A percentile compares a stretch with the other conserved stretches of the same genome.
These are phyloP conservation scores for Ammodytes marinus DNA, from an alignment of 2,113 vertebrate species.

Conservation along the genomic window DNA sequence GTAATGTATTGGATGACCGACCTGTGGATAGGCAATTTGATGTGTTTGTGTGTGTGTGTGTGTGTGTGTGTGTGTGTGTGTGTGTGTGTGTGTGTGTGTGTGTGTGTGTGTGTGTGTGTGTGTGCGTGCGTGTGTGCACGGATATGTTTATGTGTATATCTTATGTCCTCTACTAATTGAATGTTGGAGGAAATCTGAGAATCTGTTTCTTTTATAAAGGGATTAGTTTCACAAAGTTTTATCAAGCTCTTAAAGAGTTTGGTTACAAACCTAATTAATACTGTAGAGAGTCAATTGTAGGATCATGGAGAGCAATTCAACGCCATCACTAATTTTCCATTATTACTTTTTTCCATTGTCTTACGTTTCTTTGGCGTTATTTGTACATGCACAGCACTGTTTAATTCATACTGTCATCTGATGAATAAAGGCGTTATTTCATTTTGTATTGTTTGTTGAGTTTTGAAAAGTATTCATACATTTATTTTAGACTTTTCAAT, in stretches of 20 bases:
- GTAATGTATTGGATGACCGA: neutral
- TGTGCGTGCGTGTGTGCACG: neutral
- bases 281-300: conserved; percentile 44
- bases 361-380: neutral
- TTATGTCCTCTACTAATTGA: conserved; percentile 9
- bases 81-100: neutral
- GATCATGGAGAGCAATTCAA: conserved; percentile 52
- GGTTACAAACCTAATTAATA: conserved; percentile 63
- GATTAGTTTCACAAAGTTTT: conserved; percentile 57
- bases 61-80: neutral
- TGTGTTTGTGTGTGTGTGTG: neutral
- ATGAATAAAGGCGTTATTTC: neutral
- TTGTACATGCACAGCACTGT: neutral
- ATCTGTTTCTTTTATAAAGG: conserved; percentile 39
- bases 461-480: neutral
- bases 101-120: neutral
- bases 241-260: conserved; percentile 55
- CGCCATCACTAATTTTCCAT: conserved; percentile 28
- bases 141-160: neutral
- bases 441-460: neutral
- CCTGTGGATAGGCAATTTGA: neutral
- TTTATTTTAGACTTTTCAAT: neutral
- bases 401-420: neutral
- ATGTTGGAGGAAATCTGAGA: conserved; percentile 44
- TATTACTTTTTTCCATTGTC: conserved; percentile 30